phyloP scores from a whole-genome alignment of 2,888 invertebrate species.

The Phyllotreta striolata region DNA sequence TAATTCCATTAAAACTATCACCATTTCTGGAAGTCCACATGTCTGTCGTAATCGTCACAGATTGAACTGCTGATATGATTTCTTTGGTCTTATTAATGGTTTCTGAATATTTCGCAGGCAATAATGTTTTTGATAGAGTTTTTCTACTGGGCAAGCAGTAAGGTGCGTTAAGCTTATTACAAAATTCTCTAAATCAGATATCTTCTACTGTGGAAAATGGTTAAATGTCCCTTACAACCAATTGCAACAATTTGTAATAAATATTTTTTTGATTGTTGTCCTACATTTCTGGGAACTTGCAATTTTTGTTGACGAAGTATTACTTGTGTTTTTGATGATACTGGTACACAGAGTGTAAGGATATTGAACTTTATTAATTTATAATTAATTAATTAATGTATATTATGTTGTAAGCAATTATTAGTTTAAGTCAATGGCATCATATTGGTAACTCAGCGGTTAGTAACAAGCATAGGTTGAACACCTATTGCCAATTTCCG shows the following conservation, averaged over 20 bases:
- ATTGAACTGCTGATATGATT: constrained; percentile 28
- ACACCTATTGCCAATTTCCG: too few species aligned
- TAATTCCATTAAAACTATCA: constrained; percentile 48
- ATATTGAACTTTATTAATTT: too few species aligned
- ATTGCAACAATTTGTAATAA: constrained; percentile 31
- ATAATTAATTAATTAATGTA: too few species aligned
- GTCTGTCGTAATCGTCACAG: constrained; percentile 49
- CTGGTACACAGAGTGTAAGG: too few species aligned
- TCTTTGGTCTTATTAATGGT: constrained; percentile 22
- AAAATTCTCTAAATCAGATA: constrained; percentile 37
- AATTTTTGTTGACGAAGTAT: too few species aligned
- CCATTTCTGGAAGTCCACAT: constrained; percentile 50
- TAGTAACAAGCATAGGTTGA: too few species aligned
- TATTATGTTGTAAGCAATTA: too few species aligned
- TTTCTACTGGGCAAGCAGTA: constrained; percentile 40
- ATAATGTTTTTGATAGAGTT: constrained; percentile 37
- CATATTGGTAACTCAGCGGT: too few species aligned
- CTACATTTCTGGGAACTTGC: too few species aligned
- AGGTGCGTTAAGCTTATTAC: constrained; percentile 38
- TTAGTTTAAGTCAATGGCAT: too few species aligned
- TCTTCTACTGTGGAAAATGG: constrained; percentile 44
- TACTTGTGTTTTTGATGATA: too few species aligned
- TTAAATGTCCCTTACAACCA: constrained; percentile 40
- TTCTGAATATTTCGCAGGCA: constrained; percentile 38
- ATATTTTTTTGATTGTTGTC: too few species aligned